phyloP scores from a whole-genome alignment of 2,113 vertebrate species.

The Elaphurus davidianus region DNA sequence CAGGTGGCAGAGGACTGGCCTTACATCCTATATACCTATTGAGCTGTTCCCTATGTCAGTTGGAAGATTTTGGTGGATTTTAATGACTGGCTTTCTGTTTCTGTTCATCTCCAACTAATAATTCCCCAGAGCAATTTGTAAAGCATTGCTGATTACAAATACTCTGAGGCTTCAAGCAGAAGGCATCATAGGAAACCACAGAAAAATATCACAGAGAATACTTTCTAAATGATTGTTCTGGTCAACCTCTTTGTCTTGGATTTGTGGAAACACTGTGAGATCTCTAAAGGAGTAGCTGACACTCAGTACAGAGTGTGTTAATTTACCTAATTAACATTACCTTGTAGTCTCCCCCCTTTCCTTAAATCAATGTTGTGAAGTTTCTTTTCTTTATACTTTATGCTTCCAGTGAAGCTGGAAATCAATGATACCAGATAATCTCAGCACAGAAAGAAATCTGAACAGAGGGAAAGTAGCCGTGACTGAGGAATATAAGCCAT shows the following conservation, averaged over 20 bases:
- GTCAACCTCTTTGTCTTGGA: not conserved
- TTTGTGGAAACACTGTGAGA: not conserved
- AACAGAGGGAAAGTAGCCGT: not conserved
- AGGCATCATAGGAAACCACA: not conserved
- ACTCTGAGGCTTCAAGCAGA: not conserved
- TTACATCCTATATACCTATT: not conserved
- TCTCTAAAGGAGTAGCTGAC: not conserved
- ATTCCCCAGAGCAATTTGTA: not conserved
- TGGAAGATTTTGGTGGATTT: not conserved
- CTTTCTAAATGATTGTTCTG: not conserved
- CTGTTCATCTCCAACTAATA: not conserved
- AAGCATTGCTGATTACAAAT: not conserved
- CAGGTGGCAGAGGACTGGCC: not conserved
- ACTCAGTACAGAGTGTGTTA: not conserved
- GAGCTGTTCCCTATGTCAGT: not conserved
- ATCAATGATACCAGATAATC: not conserved
- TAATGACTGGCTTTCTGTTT: not conserved
- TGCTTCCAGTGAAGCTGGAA: not conserved
- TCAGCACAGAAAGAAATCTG: not conserved
- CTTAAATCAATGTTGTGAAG: not conserved
- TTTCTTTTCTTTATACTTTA: not conserved
- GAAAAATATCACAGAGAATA: not conserved
- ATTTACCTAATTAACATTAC: not conserved
- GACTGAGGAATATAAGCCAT: not conserved
- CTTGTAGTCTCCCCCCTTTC: not conserved